Base-by-base conservation (phyloP, 2,113 vertebrate genomes). In the Plecotus auritus region DNA sequence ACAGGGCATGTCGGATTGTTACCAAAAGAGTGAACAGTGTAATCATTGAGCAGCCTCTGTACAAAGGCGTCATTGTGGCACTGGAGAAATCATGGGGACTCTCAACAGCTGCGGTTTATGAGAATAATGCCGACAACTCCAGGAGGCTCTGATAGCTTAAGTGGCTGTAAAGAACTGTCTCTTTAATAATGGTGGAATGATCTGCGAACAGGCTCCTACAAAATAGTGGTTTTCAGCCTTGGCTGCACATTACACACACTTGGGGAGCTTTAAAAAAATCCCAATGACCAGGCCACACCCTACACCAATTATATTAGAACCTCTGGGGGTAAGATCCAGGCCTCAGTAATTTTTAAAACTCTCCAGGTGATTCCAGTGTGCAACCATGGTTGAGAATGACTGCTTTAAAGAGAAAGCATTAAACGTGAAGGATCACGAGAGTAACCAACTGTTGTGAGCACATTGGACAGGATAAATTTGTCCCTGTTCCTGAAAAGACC, bases 181-280 rank as follows among this genome's bases (percentile, higher is more conserved):
- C 18, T 7, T 96, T 96, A 95, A 88, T 92, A 86, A 74, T 64
- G 54, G 85, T 23, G 26, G 78, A 61, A 28, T 22, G 85, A 74
- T 86, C 81, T 92, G 85, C 78, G 82, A 94, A 90, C 73, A 91
- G 94, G 42, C 73, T 88, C 49, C 88, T 67, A 16, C 67, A 4
- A 2, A 51, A 32, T 32, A 30, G 90, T 40, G 74, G 47, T 89
- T 96, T 95, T 83, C 77, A 96, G 4, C 81, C 88, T 85, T 88
- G 73, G 73, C 88, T 95, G 93, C 56, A 70, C 73, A 76, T 97
- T 95, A 72, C 70, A 86, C 88, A 92, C 82, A 91, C 67, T 95
- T 88, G 82, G 93, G 96, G 96, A 97, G 88, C 82, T 90, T 95
- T 95, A 47, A 83, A 97, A 96, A 97, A 88, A 28, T 76, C 88